phyloP scores from a whole-genome alignment of 2,113 vertebrate species.

The Tyto alba region DNA sequence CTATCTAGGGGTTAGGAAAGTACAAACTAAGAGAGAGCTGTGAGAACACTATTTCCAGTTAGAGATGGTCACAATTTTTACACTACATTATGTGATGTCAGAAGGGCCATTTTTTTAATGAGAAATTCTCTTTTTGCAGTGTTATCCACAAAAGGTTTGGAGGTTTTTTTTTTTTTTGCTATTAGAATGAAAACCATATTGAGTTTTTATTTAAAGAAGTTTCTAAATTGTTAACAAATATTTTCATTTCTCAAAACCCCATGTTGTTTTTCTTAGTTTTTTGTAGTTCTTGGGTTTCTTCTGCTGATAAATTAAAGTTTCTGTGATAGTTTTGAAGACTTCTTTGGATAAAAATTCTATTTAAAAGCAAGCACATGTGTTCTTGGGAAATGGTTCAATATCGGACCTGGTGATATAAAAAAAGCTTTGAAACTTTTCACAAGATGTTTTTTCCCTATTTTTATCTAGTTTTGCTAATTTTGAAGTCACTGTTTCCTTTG shows the following conservation, averaged over 20 bases:
- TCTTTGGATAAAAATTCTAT: not conserved
- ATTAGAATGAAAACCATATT: not conserved
- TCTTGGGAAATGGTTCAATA: not conserved
- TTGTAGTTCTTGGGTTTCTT: not conserved
- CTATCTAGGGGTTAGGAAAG: not conserved
- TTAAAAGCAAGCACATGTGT: not conserved
- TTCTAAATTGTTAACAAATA: not conserved
- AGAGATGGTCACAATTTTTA: not conserved
- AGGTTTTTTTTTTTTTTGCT: not conserved
- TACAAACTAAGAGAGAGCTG: not conserved
- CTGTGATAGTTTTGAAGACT: not conserved
- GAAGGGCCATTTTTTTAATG: not conserved
- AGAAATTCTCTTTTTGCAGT: not conserved
- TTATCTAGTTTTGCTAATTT: constrained; percentile 2
- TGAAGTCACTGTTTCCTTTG: constrained; percentile 28
- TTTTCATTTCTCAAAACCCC: not conserved
- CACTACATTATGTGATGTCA: not conserved
- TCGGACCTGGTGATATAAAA: not conserved
- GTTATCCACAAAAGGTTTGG: not conserved
- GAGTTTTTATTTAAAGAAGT: constrained; percentile 27
- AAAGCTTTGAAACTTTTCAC: not conserved
- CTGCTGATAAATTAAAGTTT: not conserved
- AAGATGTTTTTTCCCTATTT: not conserved
- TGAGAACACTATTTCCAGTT: constrained; percentile 28
- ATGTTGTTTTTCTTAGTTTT: not conserved